phyloP scores from a whole-genome alignment of 1,140 invertebrate genomes.

The Microvelia longipes region DNA sequence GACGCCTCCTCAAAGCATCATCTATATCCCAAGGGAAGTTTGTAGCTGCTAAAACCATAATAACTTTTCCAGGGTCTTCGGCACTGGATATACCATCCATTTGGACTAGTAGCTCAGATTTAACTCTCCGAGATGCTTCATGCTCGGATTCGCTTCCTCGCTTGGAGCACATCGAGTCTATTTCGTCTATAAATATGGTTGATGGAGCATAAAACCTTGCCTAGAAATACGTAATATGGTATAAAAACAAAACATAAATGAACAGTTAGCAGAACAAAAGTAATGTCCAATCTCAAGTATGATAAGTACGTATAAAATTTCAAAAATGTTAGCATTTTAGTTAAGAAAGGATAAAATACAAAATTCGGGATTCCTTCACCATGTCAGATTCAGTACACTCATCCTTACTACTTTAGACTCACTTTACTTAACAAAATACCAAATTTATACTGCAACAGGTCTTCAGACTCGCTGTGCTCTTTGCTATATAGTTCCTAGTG shows the following conservation, averaged over 20 bases:
- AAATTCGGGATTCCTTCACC: too few species aligned
- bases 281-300: neutral
- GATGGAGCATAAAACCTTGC: constrained; percentile 97
- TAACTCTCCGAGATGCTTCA: constrained; percentile 91
- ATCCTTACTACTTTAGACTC: too few species aligned
- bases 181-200: constrained; percentile 99
- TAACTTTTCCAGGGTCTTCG: constrained; percentile 53
- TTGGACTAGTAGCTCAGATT: constrained; percentile 94
- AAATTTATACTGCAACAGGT: too few species aligned
- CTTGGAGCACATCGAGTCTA: constrained; percentile 92
- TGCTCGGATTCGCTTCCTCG: constrained; percentile 94
- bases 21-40: constrained; percentile 99
- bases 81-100: constrained; percentile 92
- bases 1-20: constrained; percentile 80
- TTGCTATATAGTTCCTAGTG: too few species aligned
- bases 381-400: too few species aligned
- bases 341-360: too few species aligned
- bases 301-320: neutral
- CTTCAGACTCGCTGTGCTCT: too few species aligned
- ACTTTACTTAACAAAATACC: too few species aligned
- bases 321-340: too few species aligned
- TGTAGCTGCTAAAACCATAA: constrained; percentile 97
- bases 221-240: constrained; percentile 38
- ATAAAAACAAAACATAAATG: neutral
- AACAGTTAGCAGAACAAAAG: constrained; percentile 1